Percentiles rank a stretch among this genome's conserved stretches.
Evolutionary conservation across 2,797 vertebrate species (phyloP).

Genomic region (Rhabdomys pumilio): DNA sequence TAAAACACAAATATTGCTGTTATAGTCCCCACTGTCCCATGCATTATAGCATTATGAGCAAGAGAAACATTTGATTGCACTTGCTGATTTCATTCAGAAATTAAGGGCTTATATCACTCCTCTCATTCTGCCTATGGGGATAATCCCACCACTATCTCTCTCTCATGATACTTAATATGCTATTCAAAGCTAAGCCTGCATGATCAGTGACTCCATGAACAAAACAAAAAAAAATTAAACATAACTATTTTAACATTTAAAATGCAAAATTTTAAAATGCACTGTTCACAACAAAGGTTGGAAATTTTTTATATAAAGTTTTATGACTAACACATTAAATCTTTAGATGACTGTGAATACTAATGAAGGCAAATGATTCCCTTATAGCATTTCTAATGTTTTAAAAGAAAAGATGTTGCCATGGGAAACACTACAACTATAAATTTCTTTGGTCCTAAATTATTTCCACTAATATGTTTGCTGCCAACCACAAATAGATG

Average conservation of each 20-base stretch:
- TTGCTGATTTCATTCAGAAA: constrained; percentile 68
- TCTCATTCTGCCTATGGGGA: constrained; percentile 11
- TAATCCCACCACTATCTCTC: not conserved
- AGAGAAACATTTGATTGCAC: not conserved
- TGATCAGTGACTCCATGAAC: constrained; percentile 15
- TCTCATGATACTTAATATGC: not conserved
- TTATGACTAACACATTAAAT: not conserved
- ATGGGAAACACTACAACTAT: not conserved
- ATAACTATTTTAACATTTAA: constrained; percentile 23
- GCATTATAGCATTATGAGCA: not conserved
- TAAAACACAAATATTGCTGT: constrained; percentile 4
- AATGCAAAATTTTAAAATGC: not conserved
- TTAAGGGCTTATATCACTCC: not conserved
- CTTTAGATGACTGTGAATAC: constrained; percentile 32
- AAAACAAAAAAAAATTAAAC: not conserved
- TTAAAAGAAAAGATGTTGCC: constrained; percentile 40
- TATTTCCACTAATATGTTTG: not conserved
- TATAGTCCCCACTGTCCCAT: not conserved
- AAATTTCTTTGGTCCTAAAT: not conserved
- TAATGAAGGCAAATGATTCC: constrained; percentile 21
- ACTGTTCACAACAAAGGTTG: not conserved
- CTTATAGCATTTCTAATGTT: not conserved
- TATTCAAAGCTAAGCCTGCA: constrained; percentile 4
- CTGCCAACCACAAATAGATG: not conserved
- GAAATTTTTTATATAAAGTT: constrained; percentile 22